Evolutionary conservation across 2,888 invertebrate species (phyloP).

Genomic region (Choreutis nemorana): DNA sequence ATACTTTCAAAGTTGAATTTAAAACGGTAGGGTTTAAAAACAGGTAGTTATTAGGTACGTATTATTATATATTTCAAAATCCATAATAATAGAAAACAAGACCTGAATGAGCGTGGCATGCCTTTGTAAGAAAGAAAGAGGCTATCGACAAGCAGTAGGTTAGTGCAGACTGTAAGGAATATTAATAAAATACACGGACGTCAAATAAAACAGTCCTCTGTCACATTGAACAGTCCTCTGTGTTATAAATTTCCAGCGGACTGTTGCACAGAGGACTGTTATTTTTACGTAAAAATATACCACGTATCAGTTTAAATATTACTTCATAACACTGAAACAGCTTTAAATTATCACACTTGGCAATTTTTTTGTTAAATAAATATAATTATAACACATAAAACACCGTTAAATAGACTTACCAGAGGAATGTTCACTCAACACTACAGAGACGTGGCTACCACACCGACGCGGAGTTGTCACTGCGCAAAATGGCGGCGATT

Average conservation of each 20-base stretch:
- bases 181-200: constrained; percentile 7
- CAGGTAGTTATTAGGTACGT: constrained; percentile 1
- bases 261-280: too few species aligned
- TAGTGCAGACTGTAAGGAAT: constrained; percentile 7
- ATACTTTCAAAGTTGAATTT: constrained; percentile 2
- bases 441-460: constrained; percentile 7
- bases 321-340: constrained; percentile 3
- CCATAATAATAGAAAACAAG: constrained; percentile 7
- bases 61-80: constrained; percentile 7
- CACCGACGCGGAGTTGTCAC: constrained; percentile 6
- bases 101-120: constrained; percentile 7
- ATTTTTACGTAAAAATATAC: constrained; percentile 3
- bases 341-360: constrained; percentile 6
- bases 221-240: constrained; percentile 4
- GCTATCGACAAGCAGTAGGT: constrained; percentile 6
- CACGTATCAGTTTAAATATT: constrained; percentile 3
- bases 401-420: constrained; percentile 8
- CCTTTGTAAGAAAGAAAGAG: constrained; percentile 6
- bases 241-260: too few species aligned
- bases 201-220: constrained; percentile 7
- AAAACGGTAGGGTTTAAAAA: constrained; percentile 2
- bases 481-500: too few species aligned
- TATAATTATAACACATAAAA: constrained; percentile 7
- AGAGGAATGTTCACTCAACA: constrained; percentile 7
- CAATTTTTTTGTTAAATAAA: constrained; percentile 7